Conservation (phyloP, 2,797 vertebrate species). For the Falco rusticolus region DNA sequence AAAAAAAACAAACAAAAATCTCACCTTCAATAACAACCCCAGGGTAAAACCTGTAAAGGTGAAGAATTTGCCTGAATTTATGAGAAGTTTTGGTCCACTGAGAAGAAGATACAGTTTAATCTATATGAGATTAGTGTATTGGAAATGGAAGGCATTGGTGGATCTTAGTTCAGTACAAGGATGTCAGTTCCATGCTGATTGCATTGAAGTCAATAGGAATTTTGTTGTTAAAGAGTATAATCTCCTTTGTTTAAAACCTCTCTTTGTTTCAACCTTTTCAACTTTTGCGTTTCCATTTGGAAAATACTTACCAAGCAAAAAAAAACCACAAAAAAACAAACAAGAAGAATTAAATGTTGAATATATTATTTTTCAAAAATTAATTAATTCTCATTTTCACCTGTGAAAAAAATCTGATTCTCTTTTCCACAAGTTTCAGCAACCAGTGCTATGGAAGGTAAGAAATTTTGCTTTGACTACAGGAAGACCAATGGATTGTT, state of each 20-base stretch:
- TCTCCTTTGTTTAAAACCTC: not conserved
- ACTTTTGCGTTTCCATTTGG: not conserved
- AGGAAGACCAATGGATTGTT: not conserved
- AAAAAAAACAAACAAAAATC: not conserved
- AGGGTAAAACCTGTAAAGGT: not conserved
- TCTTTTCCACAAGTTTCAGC: not conserved
- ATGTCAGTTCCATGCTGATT: not conserved
- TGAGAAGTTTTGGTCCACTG: not conserved
- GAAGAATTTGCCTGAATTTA: not conserved
- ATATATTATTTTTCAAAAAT: not conserved
- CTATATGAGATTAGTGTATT: not conserved
- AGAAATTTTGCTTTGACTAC: not conserved
- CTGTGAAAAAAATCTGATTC: not conserved
- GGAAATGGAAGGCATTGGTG: not conserved
- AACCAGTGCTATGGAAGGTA: not conserved
- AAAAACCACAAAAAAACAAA: not conserved
- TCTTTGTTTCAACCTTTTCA: not conserved
- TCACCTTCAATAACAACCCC: not conserved
- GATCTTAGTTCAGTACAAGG: not conserved
- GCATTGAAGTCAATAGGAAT: not conserved
- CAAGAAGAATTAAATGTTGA: not conserved
- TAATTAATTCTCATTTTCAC: not conserved
- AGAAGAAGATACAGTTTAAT: not conserved
- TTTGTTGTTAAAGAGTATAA: fast-evolving
- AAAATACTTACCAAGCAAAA: not conserved